Conservation (phyloP, 1,140 invertebrate genomes). For the Saccostrea cuccullata region DNA sequence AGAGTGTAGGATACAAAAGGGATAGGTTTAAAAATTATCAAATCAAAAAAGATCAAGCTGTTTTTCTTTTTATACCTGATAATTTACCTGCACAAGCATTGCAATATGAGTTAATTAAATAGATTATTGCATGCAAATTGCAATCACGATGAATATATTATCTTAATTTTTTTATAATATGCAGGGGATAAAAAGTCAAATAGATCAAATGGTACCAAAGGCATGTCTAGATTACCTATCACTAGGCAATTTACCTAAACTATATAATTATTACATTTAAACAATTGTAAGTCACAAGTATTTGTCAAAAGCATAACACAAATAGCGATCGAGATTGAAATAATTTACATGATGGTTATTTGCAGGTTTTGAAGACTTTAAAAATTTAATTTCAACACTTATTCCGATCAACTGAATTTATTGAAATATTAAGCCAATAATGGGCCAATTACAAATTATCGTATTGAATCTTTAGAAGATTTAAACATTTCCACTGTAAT, state of each 20-base stretch:
- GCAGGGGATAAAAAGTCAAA: background rate
- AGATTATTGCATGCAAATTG: no score
- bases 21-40: background rate
- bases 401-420: background rate
- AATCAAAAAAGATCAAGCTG: background rate
- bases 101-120: no score
- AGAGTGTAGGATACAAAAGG: no score
- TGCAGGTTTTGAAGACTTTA: conserved; percentile 4
- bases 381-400: background rate
- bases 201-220: conserved; percentile 7
- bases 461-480: background rate
- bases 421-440: background rate
- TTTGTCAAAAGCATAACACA: background rate
- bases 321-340: background rate
- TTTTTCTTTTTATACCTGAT: background rate
- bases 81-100: no score
- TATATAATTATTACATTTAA: background rate
- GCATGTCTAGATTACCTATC: conserved; percentile 9
- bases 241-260: background rate
- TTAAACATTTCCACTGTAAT: background rate
- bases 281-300: background rate
- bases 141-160: no score
- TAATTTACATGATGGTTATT: background rate
- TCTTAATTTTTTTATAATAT: no score
- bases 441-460: background rate